Evolutionary conservation across 2,797 vertebrate species (phyloP).

Genomic region (Cichlasoma orientale): DNA sequence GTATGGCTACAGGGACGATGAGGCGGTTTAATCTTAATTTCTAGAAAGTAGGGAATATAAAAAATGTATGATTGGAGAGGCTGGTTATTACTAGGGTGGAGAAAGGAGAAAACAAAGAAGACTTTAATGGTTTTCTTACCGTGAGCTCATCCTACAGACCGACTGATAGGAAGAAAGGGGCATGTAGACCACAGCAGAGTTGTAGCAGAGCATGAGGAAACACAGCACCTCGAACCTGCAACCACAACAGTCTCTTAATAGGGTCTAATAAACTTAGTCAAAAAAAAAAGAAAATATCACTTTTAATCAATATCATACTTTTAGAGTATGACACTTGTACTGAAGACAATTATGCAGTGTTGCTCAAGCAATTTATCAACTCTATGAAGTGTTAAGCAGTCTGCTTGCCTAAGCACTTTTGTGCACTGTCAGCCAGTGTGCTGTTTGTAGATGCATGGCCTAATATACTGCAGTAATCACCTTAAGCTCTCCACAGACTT

Average conservation of each 20-base stretch:
- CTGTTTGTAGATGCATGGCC: neutral
- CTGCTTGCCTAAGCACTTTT: conserved; percentile 17
- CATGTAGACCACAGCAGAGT: conserved; percentile 97
- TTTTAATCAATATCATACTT: neutral
- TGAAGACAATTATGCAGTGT: conserved; percentile 7
- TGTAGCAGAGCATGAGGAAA: conserved; percentile 98
- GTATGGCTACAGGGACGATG: neutral
- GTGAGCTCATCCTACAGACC: conserved; percentile 94
- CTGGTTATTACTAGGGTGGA: conserved; percentile 2
- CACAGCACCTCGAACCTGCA: conserved; percentile 95
- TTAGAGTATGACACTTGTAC: neutral
- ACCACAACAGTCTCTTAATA: neutral
- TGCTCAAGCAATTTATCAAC: conserved; percentile 26
- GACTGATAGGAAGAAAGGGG: conserved; percentile 95
- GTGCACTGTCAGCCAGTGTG: neutral
- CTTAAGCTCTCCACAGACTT: conserved; percentile 1
- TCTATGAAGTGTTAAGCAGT: conserved; percentile 18
- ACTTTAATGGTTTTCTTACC: conserved; percentile 79
- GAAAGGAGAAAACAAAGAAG: neutral
- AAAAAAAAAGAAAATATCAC: neutral
- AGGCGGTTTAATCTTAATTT: conserved; percentile 9
- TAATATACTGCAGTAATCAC: conserved; percentile 11
- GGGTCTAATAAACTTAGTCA: neutral
- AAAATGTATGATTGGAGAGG: neutral
- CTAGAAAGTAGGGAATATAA: neutral